Evolutionary conservation across 2,888 invertebrate genomes (phyloP).

Genomic region (Morpho helenor): DNA sequence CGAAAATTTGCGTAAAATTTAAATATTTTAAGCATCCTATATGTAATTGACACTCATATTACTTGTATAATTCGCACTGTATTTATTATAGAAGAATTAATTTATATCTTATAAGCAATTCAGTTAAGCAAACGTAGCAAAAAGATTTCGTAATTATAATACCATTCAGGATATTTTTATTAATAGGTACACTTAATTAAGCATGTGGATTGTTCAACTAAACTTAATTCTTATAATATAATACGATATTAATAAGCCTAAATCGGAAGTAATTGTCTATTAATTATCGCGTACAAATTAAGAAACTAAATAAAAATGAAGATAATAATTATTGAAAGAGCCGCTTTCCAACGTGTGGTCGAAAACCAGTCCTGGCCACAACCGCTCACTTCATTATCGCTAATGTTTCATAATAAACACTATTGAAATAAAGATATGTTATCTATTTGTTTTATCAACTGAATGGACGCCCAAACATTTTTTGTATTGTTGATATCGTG

Average conservation of each 20-base stretch:
- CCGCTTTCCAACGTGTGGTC: slow-evolving; percentile 29
- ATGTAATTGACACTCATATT: too few relatives aligned
- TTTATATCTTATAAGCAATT: too few relatives aligned
- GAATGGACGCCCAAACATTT: not conserved
- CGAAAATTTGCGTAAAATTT: too few relatives aligned
- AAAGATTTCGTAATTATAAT: too few relatives aligned
- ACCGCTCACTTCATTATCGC: slow-evolving; percentile 24
- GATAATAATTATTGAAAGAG: slow-evolving; percentile 10
- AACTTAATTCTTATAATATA: too few relatives aligned
- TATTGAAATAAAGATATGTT: slow-evolving; percentile 15
- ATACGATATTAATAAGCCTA: not conserved
- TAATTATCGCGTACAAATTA: not conserved
- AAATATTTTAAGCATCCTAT: too few relatives aligned
- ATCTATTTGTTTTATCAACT: slow-evolving; percentile 7
- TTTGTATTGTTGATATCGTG: not conserved
- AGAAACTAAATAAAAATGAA: slow-evolving; percentile 11
- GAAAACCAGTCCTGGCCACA: slow-evolving; percentile 26
- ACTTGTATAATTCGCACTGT: too few relatives aligned
- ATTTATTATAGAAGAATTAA: too few relatives aligned
- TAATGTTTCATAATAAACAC: slow-evolving; percentile 26
- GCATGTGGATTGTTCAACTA: too few relatives aligned
- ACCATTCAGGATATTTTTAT: too few relatives aligned
- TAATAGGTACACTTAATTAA: too few relatives aligned
- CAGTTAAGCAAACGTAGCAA: too few relatives aligned
- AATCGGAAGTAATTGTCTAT: not conserved